Conservation (phyloP, 37 sponge, comb jelly and placozoan species). For the Agelas oroides region DNA sequence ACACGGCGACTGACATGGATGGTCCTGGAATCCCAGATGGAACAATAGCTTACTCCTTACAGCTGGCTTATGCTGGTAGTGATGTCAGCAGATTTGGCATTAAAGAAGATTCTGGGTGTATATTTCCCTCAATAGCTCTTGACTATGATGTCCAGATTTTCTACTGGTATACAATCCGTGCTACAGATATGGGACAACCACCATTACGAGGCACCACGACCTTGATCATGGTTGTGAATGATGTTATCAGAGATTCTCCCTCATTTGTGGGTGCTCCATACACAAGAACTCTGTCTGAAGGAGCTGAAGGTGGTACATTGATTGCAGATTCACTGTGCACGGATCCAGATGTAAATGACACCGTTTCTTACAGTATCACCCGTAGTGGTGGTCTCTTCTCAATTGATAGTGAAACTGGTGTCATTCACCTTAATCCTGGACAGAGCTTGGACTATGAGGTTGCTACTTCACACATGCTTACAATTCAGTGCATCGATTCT, state of each 20-base stretch:
- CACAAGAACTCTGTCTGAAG: conserved; percentile 30
- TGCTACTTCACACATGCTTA: conserved; percentile 7
- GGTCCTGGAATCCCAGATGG: conserved; percentile 57
- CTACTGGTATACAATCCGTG: conserved; percentile 31
- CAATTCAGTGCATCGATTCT: conserved; percentile 39
- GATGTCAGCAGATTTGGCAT: conserved; percentile 33
- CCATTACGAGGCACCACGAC: not conserved
- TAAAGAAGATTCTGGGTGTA: conserved; percentile 22
- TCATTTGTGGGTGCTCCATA: conserved; percentile 25
- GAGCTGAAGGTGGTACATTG: conserved; percentile 2
- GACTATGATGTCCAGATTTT: not conserved
- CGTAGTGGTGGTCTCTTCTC: conserved; percentile 37
- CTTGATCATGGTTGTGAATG: conserved; percentile 26
- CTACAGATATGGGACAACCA: conserved; percentile 38
- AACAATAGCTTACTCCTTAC: conserved; percentile 42
- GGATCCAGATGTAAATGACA: conserved; percentile 46
- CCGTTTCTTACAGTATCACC: conserved; percentile 22
- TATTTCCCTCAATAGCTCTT: conserved; percentile 33
- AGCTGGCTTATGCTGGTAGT: not conserved
- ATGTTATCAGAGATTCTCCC: conserved; percentile 44
- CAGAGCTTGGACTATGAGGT: conserved; percentile 52
- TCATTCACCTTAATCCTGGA: not conserved
- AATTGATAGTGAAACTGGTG: conserved; percentile 46
- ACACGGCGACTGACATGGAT: conserved; percentile 69
- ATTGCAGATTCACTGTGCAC: conserved; percentile 16